phyloP scores from a whole-genome alignment of 1,140 invertebrate species.

The Drosophila lacteicornis region DNA sequence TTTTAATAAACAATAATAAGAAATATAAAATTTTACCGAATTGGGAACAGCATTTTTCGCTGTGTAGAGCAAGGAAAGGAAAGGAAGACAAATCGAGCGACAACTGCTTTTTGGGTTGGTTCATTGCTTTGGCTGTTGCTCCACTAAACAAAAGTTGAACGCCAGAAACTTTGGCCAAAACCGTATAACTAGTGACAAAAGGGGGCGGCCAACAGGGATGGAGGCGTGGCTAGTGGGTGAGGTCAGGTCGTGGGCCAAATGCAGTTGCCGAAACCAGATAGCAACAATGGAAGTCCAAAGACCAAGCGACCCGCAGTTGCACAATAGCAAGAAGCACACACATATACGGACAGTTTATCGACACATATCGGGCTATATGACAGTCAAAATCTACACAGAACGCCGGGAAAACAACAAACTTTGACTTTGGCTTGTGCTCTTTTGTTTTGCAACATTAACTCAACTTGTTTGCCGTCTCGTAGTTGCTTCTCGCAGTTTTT shows the following conservation, averaged over 20 bases:
- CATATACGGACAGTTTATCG: constrained; percentile 50
- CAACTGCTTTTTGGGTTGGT: constrained; percentile 60
- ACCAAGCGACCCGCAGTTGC: constrained; percentile 25
- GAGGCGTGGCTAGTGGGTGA: constrained; percentile 3
- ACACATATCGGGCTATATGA: constrained; percentile 54
- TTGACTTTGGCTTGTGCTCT: constrained; percentile 36
- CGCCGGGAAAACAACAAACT: constrained; percentile 47
- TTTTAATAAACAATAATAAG: no score
- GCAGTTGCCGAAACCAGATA: constrained; percentile 68
- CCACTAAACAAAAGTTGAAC: constrained; percentile 61
- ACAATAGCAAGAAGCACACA: constrained; percentile 1
- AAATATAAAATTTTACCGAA: background rate
- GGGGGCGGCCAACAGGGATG: constrained; percentile 5
- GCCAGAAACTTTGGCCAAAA: constrained; percentile 68
- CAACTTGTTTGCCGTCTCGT: constrained; percentile 45
- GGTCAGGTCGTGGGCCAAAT: constrained; percentile 64
- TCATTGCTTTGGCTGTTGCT: constrained; percentile 61
- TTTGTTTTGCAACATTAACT: constrained; percentile 46
- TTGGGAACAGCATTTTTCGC: background rate
- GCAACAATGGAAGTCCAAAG: constrained; percentile 47
- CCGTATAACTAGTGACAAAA: constrained; percentile 40
- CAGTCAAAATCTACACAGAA: constrained; percentile 55
- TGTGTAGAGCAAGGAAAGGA: constrained; percentile 10
- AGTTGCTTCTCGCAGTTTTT: constrained; percentile 36
- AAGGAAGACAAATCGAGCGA: constrained; percentile 70